Evolutionary conservation across 2,888 invertebrate genomes (phyloP).

Genomic region (Nymphalis c-album): DNA sequence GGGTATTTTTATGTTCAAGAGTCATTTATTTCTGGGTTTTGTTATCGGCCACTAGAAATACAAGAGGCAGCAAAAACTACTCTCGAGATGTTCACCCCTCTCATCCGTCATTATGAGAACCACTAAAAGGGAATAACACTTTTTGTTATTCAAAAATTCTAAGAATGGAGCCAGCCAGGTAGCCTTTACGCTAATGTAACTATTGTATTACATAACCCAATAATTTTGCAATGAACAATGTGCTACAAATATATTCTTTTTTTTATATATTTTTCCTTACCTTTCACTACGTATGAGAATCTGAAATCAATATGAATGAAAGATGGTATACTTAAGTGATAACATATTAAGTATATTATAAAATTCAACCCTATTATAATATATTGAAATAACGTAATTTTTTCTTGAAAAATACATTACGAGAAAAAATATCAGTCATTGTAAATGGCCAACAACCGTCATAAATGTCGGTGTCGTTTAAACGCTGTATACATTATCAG

Average conservation of each 20-base stretch:
- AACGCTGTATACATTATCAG: conserved; percentile 25
- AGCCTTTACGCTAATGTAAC: conserved; percentile 58
- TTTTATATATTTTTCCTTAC: no score
- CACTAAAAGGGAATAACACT: conserved; percentile 62
- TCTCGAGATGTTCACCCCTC: conserved; percentile 74
- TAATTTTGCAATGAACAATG: conserved; percentile 39
- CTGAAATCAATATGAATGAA: neutral
- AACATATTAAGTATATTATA: no score
- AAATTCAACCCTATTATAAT: no score
- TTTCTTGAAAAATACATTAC: no score
- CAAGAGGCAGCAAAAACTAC: conserved; percentile 71
- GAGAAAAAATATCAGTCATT: neutral
- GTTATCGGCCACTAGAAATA: conserved; percentile 72
- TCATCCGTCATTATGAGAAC: conserved; percentile 73
- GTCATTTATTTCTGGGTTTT: conserved; percentile 45
- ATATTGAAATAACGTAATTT: no score
- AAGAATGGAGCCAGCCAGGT: conserved; percentile 68
- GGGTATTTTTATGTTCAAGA: conserved; percentile 10
- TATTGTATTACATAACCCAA: conserved; percentile 49
- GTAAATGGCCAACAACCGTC: conserved; percentile 2
- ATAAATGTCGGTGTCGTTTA: conserved; percentile 14
- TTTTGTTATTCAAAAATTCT: conserved; percentile 63
- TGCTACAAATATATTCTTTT: conserved; percentile 10
- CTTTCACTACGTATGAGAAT: neutral
- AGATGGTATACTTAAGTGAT: no score